Conservation (phyloP, 2,888 invertebrate species). For the Macrosoma leucophasiata region DNA sequence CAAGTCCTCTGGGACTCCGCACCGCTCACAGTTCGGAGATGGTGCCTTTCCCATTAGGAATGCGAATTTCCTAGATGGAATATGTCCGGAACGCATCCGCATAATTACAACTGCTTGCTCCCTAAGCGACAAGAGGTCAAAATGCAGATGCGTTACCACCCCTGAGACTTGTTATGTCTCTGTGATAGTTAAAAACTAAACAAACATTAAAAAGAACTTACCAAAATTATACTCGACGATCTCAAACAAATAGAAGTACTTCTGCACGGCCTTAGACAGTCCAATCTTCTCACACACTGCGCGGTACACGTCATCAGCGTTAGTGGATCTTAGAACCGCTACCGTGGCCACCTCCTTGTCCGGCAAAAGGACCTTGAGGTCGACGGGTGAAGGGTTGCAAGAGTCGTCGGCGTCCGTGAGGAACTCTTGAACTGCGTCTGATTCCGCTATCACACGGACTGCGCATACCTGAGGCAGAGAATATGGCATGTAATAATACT, state of each 20-base stretch:
- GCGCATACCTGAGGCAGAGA: slow-evolving; percentile 83
- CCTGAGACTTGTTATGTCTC: too few species aligned
- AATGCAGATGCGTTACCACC: too few species aligned
- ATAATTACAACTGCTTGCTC: too few species aligned
- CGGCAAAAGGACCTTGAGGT: slow-evolving; percentile 88
- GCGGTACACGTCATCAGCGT: slow-evolving; percentile 93
- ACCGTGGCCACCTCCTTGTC: slow-evolving; percentile 93
- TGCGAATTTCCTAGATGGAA: too few species aligned
- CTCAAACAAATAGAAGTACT: slow-evolving; percentile 97
- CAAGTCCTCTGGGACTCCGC: too few species aligned
- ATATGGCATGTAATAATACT: too few species aligned
- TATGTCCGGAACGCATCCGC: too few species aligned
- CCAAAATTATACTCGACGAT: slow-evolving; percentile 98
- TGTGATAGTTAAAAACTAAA: slow-evolving; percentile 1
- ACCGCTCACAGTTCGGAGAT: too few species aligned
- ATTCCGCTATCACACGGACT: slow-evolving; percentile 97
- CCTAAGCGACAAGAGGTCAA: too few species aligned
- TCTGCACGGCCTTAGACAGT: slow-evolving; percentile 86
- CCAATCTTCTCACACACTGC: slow-evolving; percentile 90
- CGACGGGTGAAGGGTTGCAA: slow-evolving; percentile 83
- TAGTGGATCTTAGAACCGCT: slow-evolving; percentile 90
- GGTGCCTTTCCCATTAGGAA: too few species aligned
- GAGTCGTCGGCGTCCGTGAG: slow-evolving; percentile 94
- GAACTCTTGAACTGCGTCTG: slow-evolving; percentile 98
- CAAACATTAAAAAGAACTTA: slow-evolving; percentile 56